A percentile compares a stretch with the other conserved stretches of the same genome.
These are phyloP conservation scores for Epizoanthus fatuus DNA, from an alignment of 92 coral and sea anemone species.

Conservation along the genomic window DNA sequence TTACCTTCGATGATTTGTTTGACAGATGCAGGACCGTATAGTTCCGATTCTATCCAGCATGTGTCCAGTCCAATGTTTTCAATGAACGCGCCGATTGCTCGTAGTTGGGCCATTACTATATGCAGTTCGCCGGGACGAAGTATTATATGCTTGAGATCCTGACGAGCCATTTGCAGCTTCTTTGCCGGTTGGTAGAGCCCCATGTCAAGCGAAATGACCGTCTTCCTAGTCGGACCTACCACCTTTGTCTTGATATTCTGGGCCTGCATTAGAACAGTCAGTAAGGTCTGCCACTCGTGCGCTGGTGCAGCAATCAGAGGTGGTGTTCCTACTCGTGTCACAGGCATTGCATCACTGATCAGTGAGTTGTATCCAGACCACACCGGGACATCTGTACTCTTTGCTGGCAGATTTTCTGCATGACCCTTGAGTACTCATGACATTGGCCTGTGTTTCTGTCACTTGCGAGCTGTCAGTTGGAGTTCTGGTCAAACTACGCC, in stretches of 20 bases:
- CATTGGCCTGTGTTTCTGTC: constrained; percentile 18
- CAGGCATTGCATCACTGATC: constrained; percentile 11
- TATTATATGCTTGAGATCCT: constrained; percentile 50
- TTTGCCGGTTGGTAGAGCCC: constrained; percentile 64
- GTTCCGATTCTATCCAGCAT: constrained; percentile 43
- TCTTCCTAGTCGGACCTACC: no score
- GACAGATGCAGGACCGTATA: constrained; percentile 58
- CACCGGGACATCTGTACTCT: constrained; percentile 18
- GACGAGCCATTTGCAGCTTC: constrained; percentile 59
- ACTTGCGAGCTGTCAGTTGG: constrained; percentile 7
- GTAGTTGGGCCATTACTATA: constrained; percentile 50
- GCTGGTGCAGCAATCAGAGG: constrained; percentile 77
- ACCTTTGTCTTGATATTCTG: constrained; percentile 29
- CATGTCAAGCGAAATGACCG: constrained; percentile 18
- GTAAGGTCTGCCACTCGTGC: constrained; percentile 71
- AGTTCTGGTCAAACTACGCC: constrained; percentile 42
- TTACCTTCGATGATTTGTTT: constrained; percentile 62
- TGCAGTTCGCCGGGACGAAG: constrained; percentile 68
- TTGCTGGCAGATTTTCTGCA: constrained; percentile 7
- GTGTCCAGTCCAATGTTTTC: constrained; percentile 54
- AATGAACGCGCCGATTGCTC: constrained; percentile 34
- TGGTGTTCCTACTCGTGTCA: constrained; percentile 29
- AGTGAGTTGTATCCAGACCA: not conserved
- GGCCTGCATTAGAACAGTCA: constrained; percentile 54
- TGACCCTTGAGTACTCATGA: constrained; percentile 12